A percentile compares a stretch with the other conserved stretches of the same genome.
phyloP scores from a whole-genome alignment of 2,797 vertebrate genomes.

The Sebastes diaconus region DNA sequence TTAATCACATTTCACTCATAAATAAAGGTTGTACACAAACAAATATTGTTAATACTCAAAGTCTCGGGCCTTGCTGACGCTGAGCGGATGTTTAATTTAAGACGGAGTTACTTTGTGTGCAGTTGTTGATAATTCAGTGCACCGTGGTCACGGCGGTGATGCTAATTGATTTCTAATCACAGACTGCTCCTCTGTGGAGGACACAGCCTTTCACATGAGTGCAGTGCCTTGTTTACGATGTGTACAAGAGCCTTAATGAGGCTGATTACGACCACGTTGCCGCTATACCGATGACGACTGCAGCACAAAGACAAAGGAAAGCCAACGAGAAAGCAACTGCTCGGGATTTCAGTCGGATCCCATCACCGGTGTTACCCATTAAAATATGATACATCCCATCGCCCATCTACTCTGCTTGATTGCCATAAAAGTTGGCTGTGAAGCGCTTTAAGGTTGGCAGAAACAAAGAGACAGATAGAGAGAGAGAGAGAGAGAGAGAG shows the following conservation, averaged over 20 bases:
- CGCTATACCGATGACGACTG: neutral
- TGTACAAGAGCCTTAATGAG: constrained; percentile 6
- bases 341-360: neutral
- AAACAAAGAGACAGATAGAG: constrained; percentile 21
- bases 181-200: neutral
- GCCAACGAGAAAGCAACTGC: neutral
- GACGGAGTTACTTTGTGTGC: neutral
- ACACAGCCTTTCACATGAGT: neutral
- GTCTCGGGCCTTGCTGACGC: neutral
- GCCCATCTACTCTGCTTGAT: constrained; percentile 1
- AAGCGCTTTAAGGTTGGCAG: constrained; percentile 25
- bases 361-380: neutral
- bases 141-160: neutral
- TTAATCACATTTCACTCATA: neutral
- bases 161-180: constrained; percentile 19
- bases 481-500: neutral
- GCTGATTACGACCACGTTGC: neutral
- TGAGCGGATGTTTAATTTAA: neutral
- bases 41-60: neutral
- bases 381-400: constrained; percentile 9
- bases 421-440: constrained; percentile 19
- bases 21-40: neutral
- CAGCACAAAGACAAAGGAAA: neutral
- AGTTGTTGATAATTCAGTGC: neutral
- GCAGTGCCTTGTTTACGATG: neutral